phyloP scores from a whole-genome alignment of 2,888 invertebrate species.

The Philaethria dido region DNA sequence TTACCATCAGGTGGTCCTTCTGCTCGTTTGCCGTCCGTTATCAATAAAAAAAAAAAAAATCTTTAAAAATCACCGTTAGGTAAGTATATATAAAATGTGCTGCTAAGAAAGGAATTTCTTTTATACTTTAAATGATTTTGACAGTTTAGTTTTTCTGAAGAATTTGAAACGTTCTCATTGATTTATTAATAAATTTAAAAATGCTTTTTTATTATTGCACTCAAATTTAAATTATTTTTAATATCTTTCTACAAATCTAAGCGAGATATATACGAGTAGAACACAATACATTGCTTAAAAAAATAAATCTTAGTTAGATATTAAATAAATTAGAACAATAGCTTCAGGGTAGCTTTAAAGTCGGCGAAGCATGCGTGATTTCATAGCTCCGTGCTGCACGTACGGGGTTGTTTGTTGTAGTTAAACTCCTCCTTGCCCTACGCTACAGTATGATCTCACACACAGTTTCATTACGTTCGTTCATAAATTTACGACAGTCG shows the following conservation, averaged over 20 bases:
- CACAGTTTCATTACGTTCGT: slow-evolving; percentile 36
- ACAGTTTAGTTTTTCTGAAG: slow-evolving; percentile 35
- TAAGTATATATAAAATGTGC: background rate
- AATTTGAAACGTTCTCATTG: slow-evolving; percentile 42
- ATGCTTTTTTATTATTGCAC: slow-evolving; percentile 4
- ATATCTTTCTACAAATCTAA: background rate
- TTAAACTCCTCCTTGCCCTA: slow-evolving; percentile 23
- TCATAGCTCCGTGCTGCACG: slow-evolving; percentile 26
- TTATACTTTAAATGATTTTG: slow-evolving; percentile 39
- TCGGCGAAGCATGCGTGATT: slow-evolving; percentile 32
- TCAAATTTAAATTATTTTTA: background rate
- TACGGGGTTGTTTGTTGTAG: slow-evolving; percentile 29
- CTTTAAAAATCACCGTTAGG: too few species aligned
- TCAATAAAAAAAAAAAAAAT: too few species aligned
- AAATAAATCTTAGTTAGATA: slow-evolving; percentile 26
- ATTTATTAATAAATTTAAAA: slow-evolving; percentile 39
- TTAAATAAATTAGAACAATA: slow-evolving; percentile 33
- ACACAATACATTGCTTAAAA: slow-evolving; percentile 6
- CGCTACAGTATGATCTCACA: slow-evolving; percentile 31
- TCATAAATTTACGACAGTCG: slow-evolving; percentile 39
- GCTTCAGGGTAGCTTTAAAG: slow-evolving; percentile 26
- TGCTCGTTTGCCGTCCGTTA: too few species aligned
- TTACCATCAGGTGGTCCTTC: too few species aligned
- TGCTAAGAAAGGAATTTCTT: slow-evolving; percentile 34
- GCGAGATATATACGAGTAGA: background rate